These are phyloP conservation scores for Tetrapedia diversipes DNA, from an alignment of 2,888 invertebrate genomes.

Conservation along the genomic window DNA sequence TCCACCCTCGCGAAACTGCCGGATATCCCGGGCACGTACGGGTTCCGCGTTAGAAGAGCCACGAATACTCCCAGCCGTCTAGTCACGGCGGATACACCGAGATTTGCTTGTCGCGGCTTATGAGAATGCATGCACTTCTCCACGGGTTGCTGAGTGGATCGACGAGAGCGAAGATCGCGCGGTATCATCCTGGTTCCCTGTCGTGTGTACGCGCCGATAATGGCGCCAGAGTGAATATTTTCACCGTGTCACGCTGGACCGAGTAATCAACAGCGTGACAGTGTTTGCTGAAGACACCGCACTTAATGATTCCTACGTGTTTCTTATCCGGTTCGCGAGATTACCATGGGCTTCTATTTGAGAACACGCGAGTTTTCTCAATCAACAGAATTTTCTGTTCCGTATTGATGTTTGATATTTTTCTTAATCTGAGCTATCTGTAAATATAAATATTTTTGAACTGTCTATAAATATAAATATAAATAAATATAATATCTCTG, in stretches of 20 bases:
- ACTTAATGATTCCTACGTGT: neutral
- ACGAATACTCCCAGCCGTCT: constrained; percentile 25
- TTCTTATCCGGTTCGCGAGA: no score
- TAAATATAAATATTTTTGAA: no score
- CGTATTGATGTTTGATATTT: no score
- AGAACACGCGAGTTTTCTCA: no score
- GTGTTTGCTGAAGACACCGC: no score
- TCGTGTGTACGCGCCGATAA: constrained; percentile 20
- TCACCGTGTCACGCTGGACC: neutral
- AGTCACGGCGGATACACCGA: constrained; percentile 39
- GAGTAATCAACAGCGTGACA: neutral
- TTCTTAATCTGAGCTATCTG: no score
- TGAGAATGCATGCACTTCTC: constrained; percentile 57
- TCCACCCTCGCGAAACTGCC: constrained; percentile 3
- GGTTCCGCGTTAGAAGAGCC: constrained; percentile 10
- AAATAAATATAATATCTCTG: no score
- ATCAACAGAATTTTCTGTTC: no score
- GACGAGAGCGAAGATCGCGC: constrained; percentile 30
- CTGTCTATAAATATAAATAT: no score
- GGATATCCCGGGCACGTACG: constrained; percentile 49
- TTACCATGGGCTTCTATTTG: no score
- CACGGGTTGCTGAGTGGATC: constrained; percentile 38
- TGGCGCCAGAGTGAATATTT: constrained; percentile 26
- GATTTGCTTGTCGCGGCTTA: constrained; percentile 61
- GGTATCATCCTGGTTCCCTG: constrained; percentile 5